A percentile compares a stretch with the other conserved stretches of the same genome.
Conservation (phyloP, 1,140 invertebrate species). For the Laodelphax striatellus region DNA sequence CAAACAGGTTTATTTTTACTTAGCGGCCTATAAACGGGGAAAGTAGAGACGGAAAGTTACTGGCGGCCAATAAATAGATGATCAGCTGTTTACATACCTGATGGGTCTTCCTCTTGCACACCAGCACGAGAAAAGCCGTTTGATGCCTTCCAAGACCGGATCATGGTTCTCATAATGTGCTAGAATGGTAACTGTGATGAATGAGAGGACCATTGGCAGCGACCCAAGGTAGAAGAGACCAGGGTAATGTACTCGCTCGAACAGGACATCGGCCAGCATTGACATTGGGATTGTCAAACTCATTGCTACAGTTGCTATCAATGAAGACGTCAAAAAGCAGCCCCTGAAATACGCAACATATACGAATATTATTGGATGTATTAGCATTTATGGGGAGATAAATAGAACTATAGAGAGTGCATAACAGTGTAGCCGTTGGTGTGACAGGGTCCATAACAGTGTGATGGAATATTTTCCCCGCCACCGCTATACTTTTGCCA, state of each 20-base stretch:
- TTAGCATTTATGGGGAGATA: too few relatives aligned
- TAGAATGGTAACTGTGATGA: slow-evolving; percentile 60
- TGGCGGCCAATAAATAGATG: too few relatives aligned
- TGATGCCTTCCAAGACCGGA: slow-evolving; percentile 34
- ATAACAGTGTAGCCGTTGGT: too few relatives aligned
- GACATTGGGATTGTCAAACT: slow-evolving; percentile 76
- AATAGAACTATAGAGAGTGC: too few relatives aligned
- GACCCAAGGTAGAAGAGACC: slow-evolving; percentile 68
- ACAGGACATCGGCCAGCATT: slow-evolving; percentile 66
- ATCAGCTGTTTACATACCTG: background rate
- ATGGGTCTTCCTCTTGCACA: slow-evolving; percentile 7
- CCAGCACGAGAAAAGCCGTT: slow-evolving; percentile 4
- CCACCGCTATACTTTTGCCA: too few relatives aligned
- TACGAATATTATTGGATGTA: slow-evolving; percentile 7
- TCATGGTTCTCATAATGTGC: slow-evolving; percentile 79
- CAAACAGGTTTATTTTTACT: too few relatives aligned
- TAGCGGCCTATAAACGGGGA: too few relatives aligned
- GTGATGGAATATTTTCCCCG: too few relatives aligned
- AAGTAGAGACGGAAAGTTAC: too few relatives aligned
- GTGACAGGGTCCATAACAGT: too few relatives aligned
- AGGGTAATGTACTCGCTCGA: slow-evolving; percentile 62
- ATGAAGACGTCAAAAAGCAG: slow-evolving; percentile 77
- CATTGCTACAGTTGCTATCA: slow-evolving; percentile 71
- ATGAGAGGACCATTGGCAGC: slow-evolving; percentile 64
- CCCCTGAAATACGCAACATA: slow-evolving; percentile 47